These are phyloP conservation scores for Orthonychiurus folsomi DNA, from an alignment of 2,888 invertebrate species.

Conservation along the genomic window DNA sequence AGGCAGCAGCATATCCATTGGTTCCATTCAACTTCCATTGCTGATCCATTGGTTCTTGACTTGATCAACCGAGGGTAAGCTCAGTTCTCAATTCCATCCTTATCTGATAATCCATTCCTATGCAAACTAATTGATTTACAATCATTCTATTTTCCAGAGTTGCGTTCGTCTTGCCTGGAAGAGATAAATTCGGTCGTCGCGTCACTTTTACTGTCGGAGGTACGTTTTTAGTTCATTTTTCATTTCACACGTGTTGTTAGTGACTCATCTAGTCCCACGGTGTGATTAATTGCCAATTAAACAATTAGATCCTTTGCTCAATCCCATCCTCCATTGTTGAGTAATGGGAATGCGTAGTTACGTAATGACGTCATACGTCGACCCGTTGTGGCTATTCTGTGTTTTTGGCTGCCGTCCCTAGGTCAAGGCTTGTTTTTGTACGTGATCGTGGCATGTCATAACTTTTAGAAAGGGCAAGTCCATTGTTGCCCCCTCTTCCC, in stretches of 20 bases:
- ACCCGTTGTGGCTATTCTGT: not conserved
- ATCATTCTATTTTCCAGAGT: constrained; percentile 51
- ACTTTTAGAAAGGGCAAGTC: not conserved
- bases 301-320: too few species aligned
- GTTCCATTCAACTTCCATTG: constrained; percentile 63
- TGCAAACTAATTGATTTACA: too few species aligned
- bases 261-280: too few species aligned
- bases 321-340: too few species aligned
- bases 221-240: constrained; percentile 44
- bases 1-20: constrained; percentile 68
- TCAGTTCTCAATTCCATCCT: not conserved
- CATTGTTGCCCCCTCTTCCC: too few species aligned
- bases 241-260: too few species aligned
- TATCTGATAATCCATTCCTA: too few species aligned
- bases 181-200: constrained; percentile 63
- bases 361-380: not conserved
- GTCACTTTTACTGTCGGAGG: constrained; percentile 69
- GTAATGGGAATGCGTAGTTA: not conserved
- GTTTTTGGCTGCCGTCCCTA: too few species aligned
- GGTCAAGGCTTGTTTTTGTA: not conserved
- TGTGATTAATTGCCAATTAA: too few species aligned
- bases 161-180: constrained; percentile 66
- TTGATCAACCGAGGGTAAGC: constrained; percentile 60
- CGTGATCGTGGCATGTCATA: not conserved
- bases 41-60: constrained; percentile 60